Conservation (phyloP, 2,113 vertebrate genomes). For the Microcebus tavaratra region DNA sequence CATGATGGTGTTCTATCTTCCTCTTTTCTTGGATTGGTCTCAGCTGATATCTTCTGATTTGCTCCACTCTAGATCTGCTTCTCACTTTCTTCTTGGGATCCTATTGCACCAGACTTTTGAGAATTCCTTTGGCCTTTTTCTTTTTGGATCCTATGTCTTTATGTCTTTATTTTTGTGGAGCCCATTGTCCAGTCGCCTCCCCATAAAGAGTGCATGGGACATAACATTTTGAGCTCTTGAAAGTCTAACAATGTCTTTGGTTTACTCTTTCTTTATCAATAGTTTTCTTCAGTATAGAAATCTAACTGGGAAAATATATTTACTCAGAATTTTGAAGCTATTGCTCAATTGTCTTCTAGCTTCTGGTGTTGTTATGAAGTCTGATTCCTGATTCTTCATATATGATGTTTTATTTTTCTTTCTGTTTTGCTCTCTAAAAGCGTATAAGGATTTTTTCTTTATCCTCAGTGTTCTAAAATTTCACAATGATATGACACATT, state of each 20-base stretch:
- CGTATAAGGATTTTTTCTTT: background rate
- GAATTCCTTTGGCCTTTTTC: background rate
- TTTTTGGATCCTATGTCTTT: background rate
- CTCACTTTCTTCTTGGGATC: background rate
- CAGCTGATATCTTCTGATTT: background rate
- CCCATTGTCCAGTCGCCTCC: background rate
- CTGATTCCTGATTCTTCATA: background rate
- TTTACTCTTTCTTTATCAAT: background rate
- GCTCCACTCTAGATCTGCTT: background rate
- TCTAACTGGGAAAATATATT: background rate
- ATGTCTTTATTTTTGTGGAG: background rate
- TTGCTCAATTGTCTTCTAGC: background rate
- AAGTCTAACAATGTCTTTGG: background rate
- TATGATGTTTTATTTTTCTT: background rate
- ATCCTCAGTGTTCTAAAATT: background rate
- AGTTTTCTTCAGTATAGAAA: background rate
- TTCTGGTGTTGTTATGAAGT: background rate
- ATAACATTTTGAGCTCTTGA: background rate
- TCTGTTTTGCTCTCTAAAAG: background rate
- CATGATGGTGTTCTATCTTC: background rate
- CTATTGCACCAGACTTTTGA: background rate
- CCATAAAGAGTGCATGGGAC: background rate
- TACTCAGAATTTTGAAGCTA: background rate
- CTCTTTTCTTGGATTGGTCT: background rate
- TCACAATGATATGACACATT: background rate